Evolutionary conservation across 2,797 vertebrate genomes (phyloP).

Genomic region (Tauraco hartlaubi): DNA sequence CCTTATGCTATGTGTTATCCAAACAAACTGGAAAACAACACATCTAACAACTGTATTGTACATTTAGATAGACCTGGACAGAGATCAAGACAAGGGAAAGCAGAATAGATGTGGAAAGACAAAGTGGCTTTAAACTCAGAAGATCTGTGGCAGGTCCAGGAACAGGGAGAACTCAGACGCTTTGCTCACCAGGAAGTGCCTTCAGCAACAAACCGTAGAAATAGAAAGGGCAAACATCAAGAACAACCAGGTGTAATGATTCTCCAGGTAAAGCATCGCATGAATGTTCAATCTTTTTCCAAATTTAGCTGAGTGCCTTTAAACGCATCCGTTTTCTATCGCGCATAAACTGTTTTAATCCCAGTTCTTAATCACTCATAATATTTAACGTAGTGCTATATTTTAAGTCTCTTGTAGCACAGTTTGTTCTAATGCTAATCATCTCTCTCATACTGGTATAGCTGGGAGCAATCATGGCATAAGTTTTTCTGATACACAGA

Average conservation of each 20-base stretch:
- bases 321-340: constrained; percentile 8
- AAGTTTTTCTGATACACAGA: background rate
- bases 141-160: background rate
- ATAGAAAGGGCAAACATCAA: background rate
- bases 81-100: background rate
- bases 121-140: background rate
- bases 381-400: background rate
- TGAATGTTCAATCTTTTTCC: background rate
- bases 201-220: background rate
- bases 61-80: background rate
- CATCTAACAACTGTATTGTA: background rate
- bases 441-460: background rate
- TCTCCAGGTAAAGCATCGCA: background rate
- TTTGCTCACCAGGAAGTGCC: background rate
- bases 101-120: background rate
- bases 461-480: background rate
- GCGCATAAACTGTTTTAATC: constrained; percentile 15
- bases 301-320: constrained; percentile 1
- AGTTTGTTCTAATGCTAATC: background rate
- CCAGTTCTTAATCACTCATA: background rate
- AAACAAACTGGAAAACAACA: background rate
- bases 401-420: background rate
- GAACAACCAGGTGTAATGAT: background rate
- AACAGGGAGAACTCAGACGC: background rate
- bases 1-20: background rate